These are phyloP conservation scores for Sakesphorus luctuosus DNA, from an alignment of 2,113 vertebrate species.

Conservation along the genomic window DNA sequence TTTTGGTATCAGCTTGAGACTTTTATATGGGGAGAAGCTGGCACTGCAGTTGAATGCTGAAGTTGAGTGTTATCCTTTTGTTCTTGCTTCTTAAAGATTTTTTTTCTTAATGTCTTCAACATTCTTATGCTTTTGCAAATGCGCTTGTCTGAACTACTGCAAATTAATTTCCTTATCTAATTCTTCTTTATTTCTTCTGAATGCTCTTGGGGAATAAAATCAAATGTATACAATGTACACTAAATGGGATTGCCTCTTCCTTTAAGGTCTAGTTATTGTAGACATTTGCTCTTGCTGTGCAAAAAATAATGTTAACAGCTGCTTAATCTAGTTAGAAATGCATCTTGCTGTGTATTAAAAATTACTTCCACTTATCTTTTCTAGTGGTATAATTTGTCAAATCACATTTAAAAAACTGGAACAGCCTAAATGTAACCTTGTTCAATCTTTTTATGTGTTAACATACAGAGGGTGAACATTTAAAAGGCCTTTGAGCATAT, in stretches of 20 bases:
- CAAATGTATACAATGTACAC: background rate
- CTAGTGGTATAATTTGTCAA: conserved; percentile 64
- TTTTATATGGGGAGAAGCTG: background rate
- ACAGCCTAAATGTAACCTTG: conserved; percentile 9
- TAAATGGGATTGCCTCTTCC: conserved; percentile 12
- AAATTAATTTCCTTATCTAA: conserved; percentile 56
- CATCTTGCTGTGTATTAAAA: conserved; percentile 78
- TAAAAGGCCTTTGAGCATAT: background rate
- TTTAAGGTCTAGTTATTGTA: conserved; percentile 40
- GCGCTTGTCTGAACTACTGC: conserved; percentile 4
- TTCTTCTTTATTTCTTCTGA: conserved; percentile 36
- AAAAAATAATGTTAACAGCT: conserved; percentile 70
- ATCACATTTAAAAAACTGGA: conserved; percentile 67
- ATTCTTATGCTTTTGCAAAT: background rate
- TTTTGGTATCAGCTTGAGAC: background rate
- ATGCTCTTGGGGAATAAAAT: background rate
- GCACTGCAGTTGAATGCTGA: background rate
- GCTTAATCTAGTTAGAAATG: conserved; percentile 77
- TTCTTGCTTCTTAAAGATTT: background rate
- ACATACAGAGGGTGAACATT: background rate
- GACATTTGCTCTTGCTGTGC: conserved; percentile 59
- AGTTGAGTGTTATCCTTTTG: background rate
- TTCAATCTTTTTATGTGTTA: background rate
- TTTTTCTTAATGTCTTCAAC: background rate
- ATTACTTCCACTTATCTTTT: conserved; percentile 73